Evolutionary conservation across 1,140 invertebrate genomes (phyloP), one percentile per base, ranked within the genome.

Genomic region (Phenacoccus solenopsis): DNA sequence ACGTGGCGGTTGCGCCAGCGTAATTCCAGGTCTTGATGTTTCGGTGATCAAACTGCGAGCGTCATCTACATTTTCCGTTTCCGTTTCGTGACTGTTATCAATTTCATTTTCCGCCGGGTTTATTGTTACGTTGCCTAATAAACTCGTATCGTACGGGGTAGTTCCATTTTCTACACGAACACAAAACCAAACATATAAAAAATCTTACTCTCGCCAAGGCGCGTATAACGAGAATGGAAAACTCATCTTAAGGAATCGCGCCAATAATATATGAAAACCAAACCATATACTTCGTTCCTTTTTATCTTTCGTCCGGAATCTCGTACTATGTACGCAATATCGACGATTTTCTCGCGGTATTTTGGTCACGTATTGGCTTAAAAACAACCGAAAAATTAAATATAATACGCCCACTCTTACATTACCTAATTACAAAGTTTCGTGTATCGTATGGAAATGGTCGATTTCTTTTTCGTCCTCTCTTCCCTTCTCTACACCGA

Each of bases 1-100:
- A 25, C 59, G 59, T 16, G 56, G 56, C 25, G 59, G 59, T 24
- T 64, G 59, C 22, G 59, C 22, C 4, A 64, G 59, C 7, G 59
- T 64, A 64, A 64, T 64, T 64, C 59, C 59, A 25, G 59, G 59
- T 64, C 59, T 64, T 24, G 59, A 27, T 27, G 59, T 25, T 64
- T 64, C 59, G 12, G 59, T 64, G 59, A 64, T 64, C 59, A 64
- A 4, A 64, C 59, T 24, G 22, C 25, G 59, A 24, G 9, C 5
- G 25, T 64, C 59, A 20, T 64, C 59, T 10, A 64, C 59, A 64
- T 24, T 22, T 64, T 27, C 22, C 21, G 59, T 64, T 25, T 25
- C 59, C 22, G 59, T 64, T 64, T 27, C 59, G 59, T 27, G 59
- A 27, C 59, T 27, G 25, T 64, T 64, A 64, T 64, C 59, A 64